Evolutionary conservation across 2,113 vertebrate genomes (phyloP), one percentile per base, ranked within the genome.

Genomic region (Cranoglanis bouderius): DNA sequence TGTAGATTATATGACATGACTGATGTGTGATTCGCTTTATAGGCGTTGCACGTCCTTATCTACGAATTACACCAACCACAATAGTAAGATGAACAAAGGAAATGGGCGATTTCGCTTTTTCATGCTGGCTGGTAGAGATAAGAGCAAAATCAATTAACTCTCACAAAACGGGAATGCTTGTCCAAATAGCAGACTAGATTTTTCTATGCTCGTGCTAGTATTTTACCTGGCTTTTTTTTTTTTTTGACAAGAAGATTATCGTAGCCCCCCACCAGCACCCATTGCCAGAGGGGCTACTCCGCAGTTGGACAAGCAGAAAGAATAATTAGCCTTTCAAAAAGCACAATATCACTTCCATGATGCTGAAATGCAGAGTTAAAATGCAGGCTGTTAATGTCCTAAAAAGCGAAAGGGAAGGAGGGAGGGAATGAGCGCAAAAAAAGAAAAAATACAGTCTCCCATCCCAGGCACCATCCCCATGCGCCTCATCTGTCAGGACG

Each of bases 401-500:
- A 87, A 89, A 90, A 84, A 82, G 51, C 84, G 10, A 49, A 75
- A 82, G 82, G 80, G 87, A 85, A 77, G 65, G 82, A 87, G 86
- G 86, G 78, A 85, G 67, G 86, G 86, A 72, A 43, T 53, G 53
- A 86, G 53, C 29, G 85, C 21, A 38, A 57, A 85, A 63, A 83
- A 75, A 85, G 57, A 87, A 89, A 88, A 86, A 83, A 59, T 67
- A 83, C 87, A 77, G 82, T 86, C 85, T 86, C 86, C 63, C 88
- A 84, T 89, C 78, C 78, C 72, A 87, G 75, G 82, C 89, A 89
- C 84, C 93, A 90, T 80, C 90, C 91, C 75, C 88, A 90, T 83
- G 88, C 80, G 92, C 87, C 92, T 92, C 94, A 95, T 94, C 94
- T 95, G 95, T 94, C 93, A 77, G 91, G 92, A 94, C 92, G 95